Evolutionary conservation across 1,140 invertebrate genomes (phyloP).

Genomic region (Plutomurus gul): DNA sequence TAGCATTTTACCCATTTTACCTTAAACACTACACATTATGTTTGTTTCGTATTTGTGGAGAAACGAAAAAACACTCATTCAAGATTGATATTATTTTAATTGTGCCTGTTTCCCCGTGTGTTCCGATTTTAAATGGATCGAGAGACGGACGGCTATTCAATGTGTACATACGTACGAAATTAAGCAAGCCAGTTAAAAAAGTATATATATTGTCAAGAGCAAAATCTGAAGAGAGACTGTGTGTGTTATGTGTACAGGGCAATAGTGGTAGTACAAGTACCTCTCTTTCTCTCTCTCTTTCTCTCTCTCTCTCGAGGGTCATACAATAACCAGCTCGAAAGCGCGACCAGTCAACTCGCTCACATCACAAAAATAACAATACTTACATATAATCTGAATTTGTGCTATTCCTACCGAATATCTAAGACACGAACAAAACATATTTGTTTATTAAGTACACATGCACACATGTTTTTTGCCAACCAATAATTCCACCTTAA

Average conservation of each 20-base stretch:
- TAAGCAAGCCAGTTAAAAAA: neutral
- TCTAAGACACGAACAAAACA: slow-evolving; percentile 42
- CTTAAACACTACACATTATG: neutral
- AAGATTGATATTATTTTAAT: slow-evolving; percentile 50
- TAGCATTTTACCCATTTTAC: slow-evolving; percentile 3
- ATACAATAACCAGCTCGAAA: too few species aligned
- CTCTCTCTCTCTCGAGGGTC: too few species aligned
- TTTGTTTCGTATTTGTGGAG: neutral
- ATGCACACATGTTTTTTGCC: slow-evolving; percentile 4
- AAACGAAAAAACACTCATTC: neutral
- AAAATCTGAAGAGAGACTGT: neutral
- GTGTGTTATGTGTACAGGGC: neutral
- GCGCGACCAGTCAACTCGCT: too few species aligned
- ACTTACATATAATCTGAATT: neutral
- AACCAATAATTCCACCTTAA: slow-evolving; percentile 18
- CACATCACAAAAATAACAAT: neutral
- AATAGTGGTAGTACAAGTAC: too few species aligned
- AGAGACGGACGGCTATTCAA: too few species aligned
- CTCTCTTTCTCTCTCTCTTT: too few species aligned
- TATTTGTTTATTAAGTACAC: slow-evolving; percentile 40
- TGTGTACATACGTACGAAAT: too few species aligned
- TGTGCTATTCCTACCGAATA: neutral
- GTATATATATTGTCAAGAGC: slow-evolving; percentile 7
- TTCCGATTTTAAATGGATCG: slow-evolving; percentile 29
- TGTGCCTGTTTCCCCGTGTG: slow-evolving; percentile 32